Evolutionary conservation across 2,888 invertebrate species (phyloP), one percentile per base, ranked within the genome.

Genomic region (Ditula angustiorana): DNA sequence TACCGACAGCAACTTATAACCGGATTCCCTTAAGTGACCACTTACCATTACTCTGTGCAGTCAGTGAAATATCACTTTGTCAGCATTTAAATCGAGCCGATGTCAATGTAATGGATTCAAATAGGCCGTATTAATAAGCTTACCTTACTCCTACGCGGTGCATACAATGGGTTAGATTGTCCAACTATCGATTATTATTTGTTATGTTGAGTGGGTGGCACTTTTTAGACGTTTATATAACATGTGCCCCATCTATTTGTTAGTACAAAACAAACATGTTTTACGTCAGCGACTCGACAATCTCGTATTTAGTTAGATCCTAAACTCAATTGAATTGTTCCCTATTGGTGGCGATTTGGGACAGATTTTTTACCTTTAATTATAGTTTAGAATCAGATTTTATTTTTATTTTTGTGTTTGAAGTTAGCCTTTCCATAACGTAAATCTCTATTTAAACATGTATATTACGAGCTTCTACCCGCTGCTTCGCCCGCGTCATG

Each of bases 221-320:
- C 82, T 83, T 86, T 85, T 84, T 86, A 85, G 87, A 86, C 85
- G 86, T 84, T 80, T 78, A 78, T 82, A 37, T 64, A 64, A 64
- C 53, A 50, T 19, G 24, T 37, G 35, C 35, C 10, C 26, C 21
- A 55, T 55, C 55, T 35, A 56, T 57, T 26, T 50, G 44, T 63
- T 41, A 52, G 24, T 44, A 57, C 10, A 8, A 63, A 57, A 52
- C 47, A 44, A 37, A 37, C 13, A 13, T n/a, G 13, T 37, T 30
- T 1, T 8, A 30, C 10, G 5, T 30, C 1, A 30, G n/a, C 10
- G 8, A 30, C 7, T 5, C 8, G 3, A 2, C 1, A 8, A 8
- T 37, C 13, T 13, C 3, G n/a, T 37, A 33, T 2, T 8, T 33
- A 33, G 33, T n/a, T n/a, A n/a, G n/a, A n/a, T n/a, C n/a, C n/a